These are phyloP conservation scores for Heliconius himera DNA, from an alignment of 1,140 invertebrate species.

Conservation along the genomic window DNA sequence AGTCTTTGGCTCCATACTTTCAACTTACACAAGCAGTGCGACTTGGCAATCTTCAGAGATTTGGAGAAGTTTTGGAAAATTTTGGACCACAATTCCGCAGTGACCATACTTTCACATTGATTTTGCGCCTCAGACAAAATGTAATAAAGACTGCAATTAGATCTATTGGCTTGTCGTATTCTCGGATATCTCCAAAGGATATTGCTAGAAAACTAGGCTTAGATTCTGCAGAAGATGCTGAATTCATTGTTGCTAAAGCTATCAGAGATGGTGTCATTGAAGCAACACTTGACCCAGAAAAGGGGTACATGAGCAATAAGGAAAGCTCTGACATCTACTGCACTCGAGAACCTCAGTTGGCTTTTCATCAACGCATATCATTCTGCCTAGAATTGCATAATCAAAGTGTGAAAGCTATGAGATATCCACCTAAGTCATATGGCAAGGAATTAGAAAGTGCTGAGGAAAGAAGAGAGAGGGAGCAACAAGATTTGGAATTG, in stretches of 20 bases:
- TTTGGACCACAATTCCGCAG: conserved; percentile 92
- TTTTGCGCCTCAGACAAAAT: conserved; percentile 97
- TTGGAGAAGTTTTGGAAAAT: conserved; percentile 96
- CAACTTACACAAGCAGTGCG: conserved; percentile 98
- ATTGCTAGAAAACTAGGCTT: conserved; percentile 96
- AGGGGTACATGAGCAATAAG: conserved; percentile 98
- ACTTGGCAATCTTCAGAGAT: conserved; percentile 95
- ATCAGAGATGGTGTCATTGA: conserved; percentile 99
- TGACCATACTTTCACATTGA: conserved; percentile 97
- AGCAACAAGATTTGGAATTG: conserved; percentile 98
- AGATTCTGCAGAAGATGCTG: conserved; percentile 98
- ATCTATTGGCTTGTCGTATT: conserved; percentile 98
- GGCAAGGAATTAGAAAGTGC: conserved; percentile 99
- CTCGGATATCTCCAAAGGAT: conserved; percentile 96
- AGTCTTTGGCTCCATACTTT: conserved; percentile 96
- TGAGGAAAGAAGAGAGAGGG: conserved; percentile 96
- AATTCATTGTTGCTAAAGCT: conserved; percentile 99
- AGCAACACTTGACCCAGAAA: conserved; percentile 96
- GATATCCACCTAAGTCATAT: conserved; percentile 99
- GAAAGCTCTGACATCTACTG: conserved; percentile 98
- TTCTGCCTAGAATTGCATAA: conserved; percentile 99
- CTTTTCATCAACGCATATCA: conserved; percentile 98
- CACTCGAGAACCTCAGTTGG: conserved; percentile 97
- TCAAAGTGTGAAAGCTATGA: conserved; percentile 99
- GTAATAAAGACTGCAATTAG: conserved; percentile 99